These are phyloP conservation scores for Melipona quadrifasciata DNA, from an alignment of 1,140 invertebrate species.

Conservation along the genomic window DNA sequence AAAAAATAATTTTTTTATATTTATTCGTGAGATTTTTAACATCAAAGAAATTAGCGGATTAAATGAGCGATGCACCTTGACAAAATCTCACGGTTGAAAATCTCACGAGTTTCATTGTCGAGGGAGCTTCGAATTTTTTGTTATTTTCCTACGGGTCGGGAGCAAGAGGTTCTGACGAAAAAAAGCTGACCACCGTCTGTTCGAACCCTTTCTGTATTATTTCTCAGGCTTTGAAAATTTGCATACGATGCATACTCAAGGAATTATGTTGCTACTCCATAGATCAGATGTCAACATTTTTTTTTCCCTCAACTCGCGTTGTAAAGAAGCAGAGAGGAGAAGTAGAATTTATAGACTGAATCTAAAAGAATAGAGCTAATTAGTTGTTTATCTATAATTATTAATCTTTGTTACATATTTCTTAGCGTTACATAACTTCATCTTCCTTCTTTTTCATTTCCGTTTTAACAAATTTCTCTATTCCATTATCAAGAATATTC, in stretches of 20 bases:
- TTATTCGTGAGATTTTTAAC: background rate
- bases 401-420: background rate
- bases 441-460: no score
- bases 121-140: conserved; percentile 58
- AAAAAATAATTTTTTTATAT: background rate
- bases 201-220: conserved; percentile 54
- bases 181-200: conserved; percentile 66
- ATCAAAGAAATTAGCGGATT: conserved; percentile 5
- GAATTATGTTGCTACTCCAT: conserved; percentile 8
- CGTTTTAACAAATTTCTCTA: background rate
- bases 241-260: conserved; percentile 62
- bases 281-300: conserved; percentile 7
- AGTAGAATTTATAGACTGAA: background rate
- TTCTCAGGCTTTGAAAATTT: conserved; percentile 71
- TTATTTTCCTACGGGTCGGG: conserved; percentile 61
- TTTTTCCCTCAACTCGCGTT: background rate
- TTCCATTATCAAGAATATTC: background rate
- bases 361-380: background rate
- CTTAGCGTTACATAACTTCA: background rate
- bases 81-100: conserved; percentile 18
- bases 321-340: no score
- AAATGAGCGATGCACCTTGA: conserved; percentile 7
- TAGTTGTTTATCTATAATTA: no score
- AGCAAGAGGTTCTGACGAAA: conserved; percentile 55
- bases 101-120: conserved; percentile 43